A percentile compares a stretch with the other conserved stretches of the same genome.
Evolutionary conservation across 2,888 invertebrate genomes (phyloP).

Genomic region (Pammene fasciana): DNA sequence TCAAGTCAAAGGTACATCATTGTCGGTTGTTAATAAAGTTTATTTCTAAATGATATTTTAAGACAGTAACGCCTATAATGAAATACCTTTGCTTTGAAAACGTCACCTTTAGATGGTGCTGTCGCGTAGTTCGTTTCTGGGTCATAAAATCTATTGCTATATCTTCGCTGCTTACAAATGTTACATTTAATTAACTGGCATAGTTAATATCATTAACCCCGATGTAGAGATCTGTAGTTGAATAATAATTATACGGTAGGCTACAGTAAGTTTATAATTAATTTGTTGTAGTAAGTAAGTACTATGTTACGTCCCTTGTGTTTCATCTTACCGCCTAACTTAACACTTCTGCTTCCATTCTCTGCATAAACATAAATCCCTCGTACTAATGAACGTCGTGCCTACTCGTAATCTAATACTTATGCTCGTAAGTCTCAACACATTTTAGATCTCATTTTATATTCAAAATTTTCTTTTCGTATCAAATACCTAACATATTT

Average conservation of each 20-base stretch:
- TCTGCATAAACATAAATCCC: constrained; percentile 11
- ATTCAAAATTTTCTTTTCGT: neutral
- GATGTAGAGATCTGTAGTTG: neutral
- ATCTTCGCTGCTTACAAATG: neutral
- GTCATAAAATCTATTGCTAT: constrained; percentile 5
- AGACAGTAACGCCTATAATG: too few species aligned
- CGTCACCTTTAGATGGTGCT: constrained; percentile 3
- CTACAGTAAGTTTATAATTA: constrained; percentile 2
- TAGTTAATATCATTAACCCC: neutral
- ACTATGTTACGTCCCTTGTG: constrained; percentile 31
- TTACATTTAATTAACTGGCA: neutral
- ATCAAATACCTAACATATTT: too few species aligned
- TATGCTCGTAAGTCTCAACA: neutral
- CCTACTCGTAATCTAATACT: neutral
- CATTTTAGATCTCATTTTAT: neutral
- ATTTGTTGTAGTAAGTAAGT: constrained; percentile 17
- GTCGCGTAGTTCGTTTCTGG: constrained; percentile 3
- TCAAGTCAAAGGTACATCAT: too few species aligned
- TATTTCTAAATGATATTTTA: too few species aligned
- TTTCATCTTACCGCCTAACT: constrained; percentile 28
- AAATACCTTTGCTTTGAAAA: too few species aligned
- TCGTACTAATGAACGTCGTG: constrained; percentile 20
- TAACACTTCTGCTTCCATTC: constrained; percentile 21
- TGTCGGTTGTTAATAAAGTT: too few species aligned
- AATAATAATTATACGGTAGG: neutral